Conservation (phyloP, 2,113 vertebrate genomes). For the Chlorodrepanis virens region DNA sequence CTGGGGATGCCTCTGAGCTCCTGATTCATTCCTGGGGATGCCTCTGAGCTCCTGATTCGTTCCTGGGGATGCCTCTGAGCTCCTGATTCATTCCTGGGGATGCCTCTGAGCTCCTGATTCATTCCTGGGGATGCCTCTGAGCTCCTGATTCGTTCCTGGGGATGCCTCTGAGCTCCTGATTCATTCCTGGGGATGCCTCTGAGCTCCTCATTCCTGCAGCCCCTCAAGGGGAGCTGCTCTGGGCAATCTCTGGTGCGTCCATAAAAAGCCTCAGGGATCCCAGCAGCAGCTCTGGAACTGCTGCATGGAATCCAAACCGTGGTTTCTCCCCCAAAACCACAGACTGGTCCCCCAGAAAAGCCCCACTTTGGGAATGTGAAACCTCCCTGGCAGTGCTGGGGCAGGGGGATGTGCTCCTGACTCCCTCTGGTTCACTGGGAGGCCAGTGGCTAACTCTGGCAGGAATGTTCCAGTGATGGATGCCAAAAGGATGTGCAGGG, state of each 20-base stretch:
- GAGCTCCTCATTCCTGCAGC: not conserved
- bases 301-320: not conserved
- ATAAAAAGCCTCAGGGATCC: not conserved
- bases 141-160: not conserved
- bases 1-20: not conserved
- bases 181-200: not conserved
- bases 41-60: not conserved
- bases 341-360: not conserved
- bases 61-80: not conserved
- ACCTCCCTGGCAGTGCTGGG: not conserved
- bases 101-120: not conserved
- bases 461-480: conserved; percentile 37
- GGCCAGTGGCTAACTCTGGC: not conserved
- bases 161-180: too few relatives aligned
- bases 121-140: too few relatives aligned
- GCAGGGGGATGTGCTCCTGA: not conserved
- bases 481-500: conserved; percentile 27
- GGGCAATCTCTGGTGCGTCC: not conserved
- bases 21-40: not conserved
- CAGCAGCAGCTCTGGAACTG: not conserved
- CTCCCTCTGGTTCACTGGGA: conserved; percentile 9
- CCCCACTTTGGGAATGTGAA: not conserved
- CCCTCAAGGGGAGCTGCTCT: not conserved
- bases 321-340: not conserved
- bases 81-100: not conserved